Percentiles rank a stretch among this genome's conserved stretches.
phyloP scores from a whole-genome alignment of 2,797 vertebrate genomes.

The Sebastes oblongus region DNA sequence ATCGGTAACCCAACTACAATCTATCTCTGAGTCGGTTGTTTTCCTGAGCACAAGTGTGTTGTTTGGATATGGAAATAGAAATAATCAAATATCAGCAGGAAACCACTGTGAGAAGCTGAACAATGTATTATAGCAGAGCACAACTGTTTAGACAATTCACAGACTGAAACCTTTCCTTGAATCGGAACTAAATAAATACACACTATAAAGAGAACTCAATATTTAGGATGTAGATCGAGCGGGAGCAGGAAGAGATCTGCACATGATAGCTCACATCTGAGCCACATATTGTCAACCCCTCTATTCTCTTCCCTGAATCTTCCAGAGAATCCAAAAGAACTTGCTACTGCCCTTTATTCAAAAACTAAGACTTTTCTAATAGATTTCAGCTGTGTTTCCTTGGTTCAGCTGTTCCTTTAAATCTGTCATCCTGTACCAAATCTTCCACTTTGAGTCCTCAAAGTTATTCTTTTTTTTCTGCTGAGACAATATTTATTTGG shows the following conservation, averaged over 20 bases:
- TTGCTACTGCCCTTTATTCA: slow-evolving; percentile 12
- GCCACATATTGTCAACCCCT: not conserved
- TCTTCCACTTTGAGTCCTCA: not conserved
- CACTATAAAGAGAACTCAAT: slow-evolving; percentile 9
- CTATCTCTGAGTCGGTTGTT: slow-evolving; percentile 24
- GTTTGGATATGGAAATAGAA: slow-evolving; percentile 46
- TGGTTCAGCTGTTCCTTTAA: slow-evolving; percentile 15
- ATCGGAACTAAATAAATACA: slow-evolving; percentile 32
- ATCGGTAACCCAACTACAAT: slow-evolving; percentile 10
- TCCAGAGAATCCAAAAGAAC: slow-evolving; percentile 21
- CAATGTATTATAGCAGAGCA: not conserved
- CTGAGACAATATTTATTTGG: not conserved
- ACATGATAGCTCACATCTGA: slow-evolving; percentile 5
- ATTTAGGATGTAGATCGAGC: slow-evolving; percentile 7
- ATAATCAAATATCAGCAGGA: slow-evolving; percentile 28
- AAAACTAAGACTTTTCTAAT: slow-evolving; percentile 35
- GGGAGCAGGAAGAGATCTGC: not conserved
- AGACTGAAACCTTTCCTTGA: not conserved
- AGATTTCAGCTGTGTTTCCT: slow-evolving; percentile 23
- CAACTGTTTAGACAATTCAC: slow-evolving; percentile 27
- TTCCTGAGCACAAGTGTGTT: slow-evolving; percentile 22
- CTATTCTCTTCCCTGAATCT: not conserved
- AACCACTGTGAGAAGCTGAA: slow-evolving; percentile 15
- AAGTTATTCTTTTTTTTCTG: not conserved
- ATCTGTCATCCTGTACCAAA: slow-evolving; percentile 15